Evolutionary conservation across 2,888 invertebrate genomes (phyloP).

Genomic region (Lumbricus terrestris): DNA sequence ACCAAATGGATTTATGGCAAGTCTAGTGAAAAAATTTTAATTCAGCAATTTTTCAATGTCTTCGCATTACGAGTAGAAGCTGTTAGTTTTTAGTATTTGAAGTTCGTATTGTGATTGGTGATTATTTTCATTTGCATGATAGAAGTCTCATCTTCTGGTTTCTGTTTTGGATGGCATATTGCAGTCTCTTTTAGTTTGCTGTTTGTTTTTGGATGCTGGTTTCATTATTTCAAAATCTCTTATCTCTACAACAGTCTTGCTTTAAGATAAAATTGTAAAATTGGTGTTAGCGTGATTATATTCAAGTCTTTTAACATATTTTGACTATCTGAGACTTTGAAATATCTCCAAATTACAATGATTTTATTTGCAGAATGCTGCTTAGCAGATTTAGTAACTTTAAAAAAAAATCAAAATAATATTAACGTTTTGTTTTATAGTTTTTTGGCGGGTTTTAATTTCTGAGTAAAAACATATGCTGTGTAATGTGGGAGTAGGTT

Average conservation of each 20-base stretch:
- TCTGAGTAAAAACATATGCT: neutral
- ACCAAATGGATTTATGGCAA: neutral
- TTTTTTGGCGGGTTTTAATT: neutral
- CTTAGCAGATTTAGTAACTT: neutral
- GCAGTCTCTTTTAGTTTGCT: neutral
- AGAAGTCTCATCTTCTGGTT: neutral
- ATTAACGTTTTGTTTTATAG: neutral
- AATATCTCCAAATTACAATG: neutral
- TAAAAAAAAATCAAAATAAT: neutral
- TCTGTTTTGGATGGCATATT: neutral
- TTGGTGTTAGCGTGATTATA: neutral
- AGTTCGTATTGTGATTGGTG: neutral
- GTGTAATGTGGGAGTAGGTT: neutral
- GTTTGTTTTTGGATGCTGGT: neutral
- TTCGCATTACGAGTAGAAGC: neutral
- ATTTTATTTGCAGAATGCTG: neutral
- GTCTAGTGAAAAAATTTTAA: neutral
- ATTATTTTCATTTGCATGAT: conserved; percentile 3
- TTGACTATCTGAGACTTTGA: neutral
- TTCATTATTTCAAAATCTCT: neutral
- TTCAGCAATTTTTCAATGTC: neutral
- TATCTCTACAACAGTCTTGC: neutral
- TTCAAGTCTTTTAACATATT: neutral
- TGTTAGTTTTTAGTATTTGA: neutral
- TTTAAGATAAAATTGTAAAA: neutral